Evolutionary conservation across 2,113 vertebrate species (phyloP), one percentile per base, ranked within the genome.

Genomic region (Thalassoma bifasciatum): DNA sequence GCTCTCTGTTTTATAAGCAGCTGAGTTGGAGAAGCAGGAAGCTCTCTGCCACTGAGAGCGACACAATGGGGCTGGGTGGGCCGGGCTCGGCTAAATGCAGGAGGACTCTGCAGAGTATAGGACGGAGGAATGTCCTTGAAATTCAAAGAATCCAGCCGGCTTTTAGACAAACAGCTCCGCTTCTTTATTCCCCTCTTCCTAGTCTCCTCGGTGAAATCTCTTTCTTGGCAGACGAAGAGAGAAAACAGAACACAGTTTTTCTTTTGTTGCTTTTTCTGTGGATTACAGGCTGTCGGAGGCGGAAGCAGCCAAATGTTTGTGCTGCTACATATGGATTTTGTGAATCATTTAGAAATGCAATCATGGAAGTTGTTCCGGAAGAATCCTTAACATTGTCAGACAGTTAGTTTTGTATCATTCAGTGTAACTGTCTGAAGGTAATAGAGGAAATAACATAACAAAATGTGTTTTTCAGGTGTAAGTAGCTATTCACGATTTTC

Each of bases 51-150:
- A 80, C 65, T 57, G 50, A 74, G 58, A 61, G 11, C 10, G 10
- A 75, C 60, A 77, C 73, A 85, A 69, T 76, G 17, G 68, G 38
- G 60, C 68, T 34, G 14, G 61, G 64, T 66, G 63, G 61, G 74
- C 54, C 68, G 82, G 66, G 84, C 72, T 68, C 44, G 47, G 84
- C 82, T 82, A 76, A 65, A 69, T 64, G 49, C 66, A 46, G 47
- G 14, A 7, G 40, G 71, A 54, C 78, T 72, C 21, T 1, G 56
- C 4, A 46, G 68, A 68, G 65, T 47, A 66, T 40, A 71, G 81
- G 68, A 86, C 77, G 52, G 11, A 50, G 49, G 75, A 85, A 81
- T 69, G 81, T 89, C 88, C 90, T 92, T 85, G 86, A 88, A 70
- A 78, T 75, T 78, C 58, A 78, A 60, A 86, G 67, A 89, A 66